Percentiles rank a stretch among this genome's conserved stretches.
These are phyloP conservation scores for Pseudolaguvia tuberculata DNA, from an alignment of 2,113 vertebrate genomes.

Conservation along the genomic window DNA sequence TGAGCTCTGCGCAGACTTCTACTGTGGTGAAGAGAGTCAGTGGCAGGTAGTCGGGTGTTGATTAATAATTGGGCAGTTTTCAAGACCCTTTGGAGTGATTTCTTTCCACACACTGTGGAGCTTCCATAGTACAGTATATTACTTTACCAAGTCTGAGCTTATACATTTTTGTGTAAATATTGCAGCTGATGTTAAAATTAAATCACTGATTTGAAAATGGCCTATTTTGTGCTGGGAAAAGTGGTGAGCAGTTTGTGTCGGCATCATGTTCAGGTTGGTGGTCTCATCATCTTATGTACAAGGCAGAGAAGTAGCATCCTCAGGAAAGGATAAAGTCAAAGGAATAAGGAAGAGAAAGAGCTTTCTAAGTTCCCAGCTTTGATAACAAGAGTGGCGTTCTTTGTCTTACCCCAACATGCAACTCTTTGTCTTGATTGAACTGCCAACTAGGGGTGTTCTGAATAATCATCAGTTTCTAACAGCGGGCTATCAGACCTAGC, in stretches of 20 bases:
- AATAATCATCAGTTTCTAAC: constrained; percentile 22
- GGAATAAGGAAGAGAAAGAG: background rate
- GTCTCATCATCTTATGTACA: background rate
- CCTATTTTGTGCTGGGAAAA: background rate
- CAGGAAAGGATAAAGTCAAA: background rate
- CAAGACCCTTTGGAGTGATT: too few relatives aligned
- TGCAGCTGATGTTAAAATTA: background rate
- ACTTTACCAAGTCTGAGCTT: too few relatives aligned
- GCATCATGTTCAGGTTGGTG: background rate
- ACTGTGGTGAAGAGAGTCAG: too few relatives aligned
- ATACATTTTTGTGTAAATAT: background rate
- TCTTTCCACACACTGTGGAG: too few relatives aligned
- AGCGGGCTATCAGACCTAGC: constrained; percentile 13
- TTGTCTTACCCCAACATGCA: constrained; percentile 15
- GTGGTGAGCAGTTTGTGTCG: background rate
- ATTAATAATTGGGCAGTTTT: too few relatives aligned
- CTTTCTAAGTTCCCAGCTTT: constrained; percentile 14
- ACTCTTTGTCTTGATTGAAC: constrained; percentile 18
- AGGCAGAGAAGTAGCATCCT: background rate
- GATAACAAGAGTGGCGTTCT: constrained; percentile 2
- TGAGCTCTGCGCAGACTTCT: too few relatives aligned
- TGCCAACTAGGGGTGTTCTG: constrained; percentile 14
- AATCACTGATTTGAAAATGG: too few relatives aligned
- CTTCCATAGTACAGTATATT: too few relatives aligned
- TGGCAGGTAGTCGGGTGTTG: too few relatives aligned